Conservation (phyloP, 1,140 invertebrate genomes). For the Brachionus sp. region DNA sequence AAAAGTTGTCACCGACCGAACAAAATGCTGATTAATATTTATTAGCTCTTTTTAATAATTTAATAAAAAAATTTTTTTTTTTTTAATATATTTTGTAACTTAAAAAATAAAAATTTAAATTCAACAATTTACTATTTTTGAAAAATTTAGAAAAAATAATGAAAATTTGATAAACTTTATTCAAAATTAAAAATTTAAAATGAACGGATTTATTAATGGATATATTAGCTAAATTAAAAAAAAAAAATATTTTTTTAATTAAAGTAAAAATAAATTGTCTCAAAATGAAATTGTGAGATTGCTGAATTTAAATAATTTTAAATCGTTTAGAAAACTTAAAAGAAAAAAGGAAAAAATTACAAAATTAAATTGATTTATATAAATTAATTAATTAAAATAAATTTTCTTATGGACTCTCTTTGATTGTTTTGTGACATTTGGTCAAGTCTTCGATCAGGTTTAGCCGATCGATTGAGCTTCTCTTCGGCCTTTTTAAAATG, state of each 20-base stretch:
- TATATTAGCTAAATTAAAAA: not conserved
- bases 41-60: no score
- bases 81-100: no score
- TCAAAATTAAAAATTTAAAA: constrained; percentile 8
- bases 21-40: no score
- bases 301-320: not conserved
- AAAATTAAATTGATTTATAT: constrained; percentile 3
- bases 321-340: not conserved
- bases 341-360: not conserved
- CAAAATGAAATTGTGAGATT: not conserved
- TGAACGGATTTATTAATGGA: constrained; percentile 18
- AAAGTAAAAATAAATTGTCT: not conserved
- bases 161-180: not conserved
- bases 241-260: not conserved
- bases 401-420: not conserved
- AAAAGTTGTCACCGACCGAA: no score
- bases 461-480: constrained; percentile 14
- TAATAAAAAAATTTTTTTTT: no score
- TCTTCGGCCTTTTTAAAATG: constrained; percentile 25
- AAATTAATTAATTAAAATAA: not conserved
- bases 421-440: constrained; percentile 18
- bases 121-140: no score
- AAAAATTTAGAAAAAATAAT: not conserved
- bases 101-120: no score
- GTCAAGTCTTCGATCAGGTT: constrained; percentile 30